Evolutionary conservation across 2,113 vertebrate species (phyloP).

Genomic region (Herpetotheres cachinnans): DNA sequence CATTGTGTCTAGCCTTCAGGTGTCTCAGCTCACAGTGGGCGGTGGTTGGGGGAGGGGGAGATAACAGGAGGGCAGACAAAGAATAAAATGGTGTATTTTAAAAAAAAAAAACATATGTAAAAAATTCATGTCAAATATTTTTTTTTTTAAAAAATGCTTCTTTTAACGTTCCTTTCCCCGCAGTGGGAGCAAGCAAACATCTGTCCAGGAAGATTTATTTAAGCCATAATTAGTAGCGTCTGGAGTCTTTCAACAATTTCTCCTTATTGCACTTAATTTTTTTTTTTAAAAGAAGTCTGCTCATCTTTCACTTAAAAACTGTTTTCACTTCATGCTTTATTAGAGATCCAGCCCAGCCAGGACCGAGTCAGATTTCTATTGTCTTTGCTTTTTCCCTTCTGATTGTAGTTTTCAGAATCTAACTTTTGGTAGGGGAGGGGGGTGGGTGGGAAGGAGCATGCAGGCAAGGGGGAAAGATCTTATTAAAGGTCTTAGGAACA

Average conservation of each 20-base stretch:
- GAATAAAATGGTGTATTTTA: slow-evolving; percentile 77
- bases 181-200: slow-evolving; percentile 75
- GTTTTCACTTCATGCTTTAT: slow-evolving; percentile 62
- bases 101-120: neutral
- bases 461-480: neutral
- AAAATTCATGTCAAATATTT: slow-evolving; percentile 58
- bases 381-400: slow-evolving; percentile 41
- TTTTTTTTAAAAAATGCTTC: slow-evolving; percentile 75
- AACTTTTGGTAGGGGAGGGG: slow-evolving; percentile 52
- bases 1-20: slow-evolving; percentile 97
- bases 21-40: slow-evolving; percentile 87
- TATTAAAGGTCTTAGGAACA: neutral
- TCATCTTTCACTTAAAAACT: slow-evolving; percentile 52
- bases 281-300: slow-evolving; percentile 28
- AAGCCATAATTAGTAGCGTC: slow-evolving; percentile 94
- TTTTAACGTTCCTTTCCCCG: slow-evolving; percentile 73
- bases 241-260: slow-evolving; percentile 86
- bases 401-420: slow-evolving; percentile 56
- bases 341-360: slow-evolving; percentile 11
- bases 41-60: slow-evolving; percentile 82
- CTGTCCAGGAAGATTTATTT: slow-evolving; percentile 82
- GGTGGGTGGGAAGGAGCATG: neutral
- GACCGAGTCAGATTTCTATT: slow-evolving; percentile 58
- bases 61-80: slow-evolving; percentile 91
- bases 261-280: slow-evolving; percentile 67